phyloP scores from a whole-genome alignment of 2,113 vertebrate species.

The Proterorhinus semilunaris region DNA sequence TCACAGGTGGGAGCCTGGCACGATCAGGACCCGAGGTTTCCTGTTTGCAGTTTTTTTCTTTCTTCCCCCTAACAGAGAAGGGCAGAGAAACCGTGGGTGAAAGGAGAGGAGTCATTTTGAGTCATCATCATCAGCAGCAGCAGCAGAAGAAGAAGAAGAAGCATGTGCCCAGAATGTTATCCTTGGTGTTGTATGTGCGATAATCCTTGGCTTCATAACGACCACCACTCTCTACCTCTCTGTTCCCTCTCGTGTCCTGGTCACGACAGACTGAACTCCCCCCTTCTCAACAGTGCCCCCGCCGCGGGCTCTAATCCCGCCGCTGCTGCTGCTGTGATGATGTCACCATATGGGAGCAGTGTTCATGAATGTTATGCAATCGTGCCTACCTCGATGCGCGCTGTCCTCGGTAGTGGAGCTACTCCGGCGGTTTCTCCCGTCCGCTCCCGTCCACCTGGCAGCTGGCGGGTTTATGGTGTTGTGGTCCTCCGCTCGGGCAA shows the following conservation, averaged over 20 bases:
- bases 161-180: slow-evolving; percentile 23
- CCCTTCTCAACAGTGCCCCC: slow-evolving; percentile 33
- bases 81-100: slow-evolving; percentile 6
- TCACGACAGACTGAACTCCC: neutral
- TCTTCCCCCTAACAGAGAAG: slow-evolving; percentile 16
- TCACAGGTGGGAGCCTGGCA: slow-evolving; percentile 23
- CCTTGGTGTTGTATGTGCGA: neutral
- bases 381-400: slow-evolving; percentile 55
- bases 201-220: slow-evolving; percentile 35
- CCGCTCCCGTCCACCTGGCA: slow-evolving; percentile 19
- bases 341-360: slow-evolving; percentile 56
- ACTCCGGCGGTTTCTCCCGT: slow-evolving; percentile 26
- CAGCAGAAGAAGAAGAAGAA: neutral
- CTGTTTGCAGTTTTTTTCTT: slow-evolving; percentile 1
- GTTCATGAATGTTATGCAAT: slow-evolving; percentile 60
- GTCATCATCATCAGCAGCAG: neutral
- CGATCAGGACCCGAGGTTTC: slow-evolving; percentile 7
- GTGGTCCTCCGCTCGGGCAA: slow-evolving; percentile 16
- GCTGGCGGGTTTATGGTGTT: slow-evolving; percentile 14
- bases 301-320: slow-evolving; percentile 62
- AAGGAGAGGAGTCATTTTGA: slow-evolving; percentile 22
- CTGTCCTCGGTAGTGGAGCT: slow-evolving; percentile 5
- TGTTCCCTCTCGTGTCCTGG: slow-evolving; percentile 14
- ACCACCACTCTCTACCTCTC: slow-evolving; percentile 20
- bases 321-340: slow-evolving; percentile 64